Base-by-base conservation (phyloP, 1,140 invertebrate species). In the Cotesia vestalis region DNA sequence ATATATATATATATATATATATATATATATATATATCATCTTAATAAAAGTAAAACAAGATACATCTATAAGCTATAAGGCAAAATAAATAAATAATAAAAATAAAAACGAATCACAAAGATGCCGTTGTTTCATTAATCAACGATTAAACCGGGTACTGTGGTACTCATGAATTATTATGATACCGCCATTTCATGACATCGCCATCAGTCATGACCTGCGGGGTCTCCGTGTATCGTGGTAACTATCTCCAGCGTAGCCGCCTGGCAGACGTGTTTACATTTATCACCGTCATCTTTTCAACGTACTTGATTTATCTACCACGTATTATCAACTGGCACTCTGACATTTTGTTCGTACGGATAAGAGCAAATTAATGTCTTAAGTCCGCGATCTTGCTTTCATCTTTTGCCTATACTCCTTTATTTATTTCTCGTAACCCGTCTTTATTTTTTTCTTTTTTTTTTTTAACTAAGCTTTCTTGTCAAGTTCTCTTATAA, bases 271-370 rank as follows among this genome's bases (percentile, higher is more conserved):
- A 83, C 82, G 82, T 83, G 83, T 84, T 85, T 84, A 84, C 84
- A 86, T 86, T 85, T 85, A 86, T 86, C 84, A 85, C 82, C 82
- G 84, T 86, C 84, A 86, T 85, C 85, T 85, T 86, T 86, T 86
- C 84, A 85, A 78, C 84, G 83, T 76, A 79, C 81, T 83, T 85
- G 85, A 86, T 86, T 86, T 86, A 86, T 86, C 83, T 84, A 76
- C 76, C 71, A 78, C 75, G 79, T 78, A 86, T 86, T 85, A 85
- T 85, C 83, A 84, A 81, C 79, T 85, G 84, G 80, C 84, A 86
- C 81, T 85, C 85, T 85, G 84, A 86, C 84, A 85, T 86, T 85
- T 85, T 81, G 83, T 85, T 84, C 83, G 79, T 83, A 83, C 80
- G 83, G 83, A 86, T 85, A 85, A 86, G 79, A 81, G 80, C 75